Evolutionary conservation across 2,797 vertebrate species (phyloP).

Genomic region (Catharus ustulatus): DNA sequence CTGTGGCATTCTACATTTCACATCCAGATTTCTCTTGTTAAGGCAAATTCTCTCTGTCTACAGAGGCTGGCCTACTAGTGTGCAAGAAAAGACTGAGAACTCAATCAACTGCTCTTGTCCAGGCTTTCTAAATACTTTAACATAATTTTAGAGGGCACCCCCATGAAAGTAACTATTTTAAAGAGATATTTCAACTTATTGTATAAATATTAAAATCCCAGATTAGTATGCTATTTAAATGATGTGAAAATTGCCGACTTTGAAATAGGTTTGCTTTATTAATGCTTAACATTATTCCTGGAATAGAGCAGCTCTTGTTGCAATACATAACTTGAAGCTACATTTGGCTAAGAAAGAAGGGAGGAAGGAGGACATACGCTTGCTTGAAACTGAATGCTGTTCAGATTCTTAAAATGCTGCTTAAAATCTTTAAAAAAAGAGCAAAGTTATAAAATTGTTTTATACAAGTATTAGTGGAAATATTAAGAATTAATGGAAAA

Average conservation of each 20-base stretch:
- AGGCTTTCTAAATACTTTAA: not conserved
- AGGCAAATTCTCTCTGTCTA: not conserved
- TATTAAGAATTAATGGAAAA: not conserved
- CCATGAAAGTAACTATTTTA: not conserved
- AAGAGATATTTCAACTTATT: not conserved
- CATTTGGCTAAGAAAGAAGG: not conserved
- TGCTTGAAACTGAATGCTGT: not conserved
- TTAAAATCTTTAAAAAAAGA: not conserved
- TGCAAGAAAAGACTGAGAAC: not conserved
- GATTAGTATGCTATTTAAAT: not conserved
- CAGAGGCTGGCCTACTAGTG: rapidly evolving
- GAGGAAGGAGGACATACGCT: not conserved
- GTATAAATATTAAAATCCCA: not conserved
- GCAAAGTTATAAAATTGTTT: not conserved
- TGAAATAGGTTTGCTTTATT: not conserved
- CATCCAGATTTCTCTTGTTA: not conserved
- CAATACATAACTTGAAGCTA: not conserved
- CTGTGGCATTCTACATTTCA: not conserved
- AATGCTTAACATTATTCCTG: not conserved
- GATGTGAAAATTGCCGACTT: not conserved
- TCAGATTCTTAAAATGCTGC: not conserved
- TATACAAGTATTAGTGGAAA: not conserved
- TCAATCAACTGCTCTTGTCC: not conserved
- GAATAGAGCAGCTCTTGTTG: not conserved
- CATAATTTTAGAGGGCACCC: not conserved